Percentiles rank a stretch among this genome's conserved stretches.
These are phyloP conservation scores for Oryctolagus cuniculus DNA, from an alignment of 2,113 vertebrate genomes.

Conservation along the genomic window mOryCun1.1 NC_091437.1:54482501-54483000, in stretches of 20 bases:
- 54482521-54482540: constrained; percentile 42
- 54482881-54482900: not conserved
- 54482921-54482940: not conserved
- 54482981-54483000: not conserved
- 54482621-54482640: constrained; percentile 68
- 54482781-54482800: not conserved
- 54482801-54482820: not conserved
- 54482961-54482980: not conserved
- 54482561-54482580: constrained; percentile 39
- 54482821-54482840: not conserved
- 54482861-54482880: not conserved
- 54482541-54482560: constrained; percentile 63
- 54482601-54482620: constrained; percentile 42
- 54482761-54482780: not conserved
- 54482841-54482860: not conserved
- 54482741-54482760: constrained; percentile 49
- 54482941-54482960: not conserved
- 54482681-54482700: constrained; percentile 55
- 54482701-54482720: constrained; percentile 28
- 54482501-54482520: constrained; percentile 65
- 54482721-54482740: constrained; percentile 47
- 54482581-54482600: constrained; percentile 74
- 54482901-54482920: not conserved
- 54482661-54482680: constrained; percentile 54
- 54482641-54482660: constrained; percentile 63